These are phyloP conservation scores for Nothura maculosa DNA, from an alignment of 2,797 vertebrate genomes.

Conservation along the genomic window DNA sequence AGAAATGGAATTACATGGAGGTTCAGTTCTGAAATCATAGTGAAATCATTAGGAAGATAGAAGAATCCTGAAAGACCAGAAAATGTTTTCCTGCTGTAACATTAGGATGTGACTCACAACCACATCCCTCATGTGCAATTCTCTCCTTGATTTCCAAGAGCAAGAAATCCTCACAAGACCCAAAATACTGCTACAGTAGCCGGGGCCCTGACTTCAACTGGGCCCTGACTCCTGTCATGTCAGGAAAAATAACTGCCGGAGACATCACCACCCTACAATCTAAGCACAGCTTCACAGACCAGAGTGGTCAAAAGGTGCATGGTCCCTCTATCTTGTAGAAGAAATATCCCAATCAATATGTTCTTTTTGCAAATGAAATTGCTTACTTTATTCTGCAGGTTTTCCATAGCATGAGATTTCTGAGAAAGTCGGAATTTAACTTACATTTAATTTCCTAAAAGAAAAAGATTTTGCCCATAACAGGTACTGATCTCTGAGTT, in stretches of 20 bases:
- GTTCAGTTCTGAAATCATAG: neutral
- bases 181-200: neutral
- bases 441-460: neutral
- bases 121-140: neutral
- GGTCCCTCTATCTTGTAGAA: neutral
- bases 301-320: neutral
- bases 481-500: neutral
- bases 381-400: neutral
- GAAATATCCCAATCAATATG: neutral
- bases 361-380: neutral
- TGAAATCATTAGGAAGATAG: rapidly evolving
- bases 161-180: neutral
- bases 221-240: neutral
- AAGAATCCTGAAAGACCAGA: neutral
- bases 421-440: neutral
- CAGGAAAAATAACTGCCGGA: neutral
- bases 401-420: neutral
- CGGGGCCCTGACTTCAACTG: neutral
- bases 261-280: neutral
- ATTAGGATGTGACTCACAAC: neutral
- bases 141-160: neutral
- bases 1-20: neutral
- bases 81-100: neutral
- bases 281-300: neutral
- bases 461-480: neutral